Percentiles rank a stretch among this genome's conserved stretches.
Evolutionary conservation across 2,888 invertebrate species (phyloP).

Genomic region (Tolmerus cingulatus): DNA sequence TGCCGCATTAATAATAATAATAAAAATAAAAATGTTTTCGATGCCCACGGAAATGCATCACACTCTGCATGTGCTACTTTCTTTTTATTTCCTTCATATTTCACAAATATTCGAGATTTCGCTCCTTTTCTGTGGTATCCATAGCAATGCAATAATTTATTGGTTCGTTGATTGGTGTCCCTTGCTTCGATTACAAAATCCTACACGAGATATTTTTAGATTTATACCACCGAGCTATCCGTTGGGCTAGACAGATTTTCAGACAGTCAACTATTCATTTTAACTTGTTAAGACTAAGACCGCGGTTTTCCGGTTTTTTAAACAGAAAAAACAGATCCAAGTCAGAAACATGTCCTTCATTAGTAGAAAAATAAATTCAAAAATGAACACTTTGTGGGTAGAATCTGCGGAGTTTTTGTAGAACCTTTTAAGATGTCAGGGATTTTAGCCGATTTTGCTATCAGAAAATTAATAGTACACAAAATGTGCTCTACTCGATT

Average conservation of each 20-base stretch:
- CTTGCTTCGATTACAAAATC: constrained; percentile 41
- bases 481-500: too few species aligned
- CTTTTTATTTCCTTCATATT: not conserved
- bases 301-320: constrained; percentile 11
- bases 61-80: not conserved
- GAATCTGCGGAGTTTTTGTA: not conserved
- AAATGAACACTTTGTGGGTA: not conserved
- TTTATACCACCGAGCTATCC: not conserved
- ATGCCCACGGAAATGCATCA: not conserved
- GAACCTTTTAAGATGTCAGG: not conserved
- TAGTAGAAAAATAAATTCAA: not conserved
- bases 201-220: constrained; percentile 42
- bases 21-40: not conserved
- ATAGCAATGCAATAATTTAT: constrained; percentile 24
- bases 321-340: not conserved
- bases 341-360: constrained; percentile 15
- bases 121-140: not conserved
- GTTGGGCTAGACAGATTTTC: not conserved
- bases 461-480: not conserved
- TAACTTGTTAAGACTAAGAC: not conserved
- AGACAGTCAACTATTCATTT: not conserved
- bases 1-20: not conserved
- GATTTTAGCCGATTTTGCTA: not conserved
- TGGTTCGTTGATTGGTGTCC: constrained; percentile 36
- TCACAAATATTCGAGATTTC: not conserved